Percentiles rank a stretch among this genome's conserved stretches.
These are phyloP conservation scores for Simalia tracyae DNA, from an alignment of 2,797 vertebrate species.

Conservation along the genomic window DNA sequence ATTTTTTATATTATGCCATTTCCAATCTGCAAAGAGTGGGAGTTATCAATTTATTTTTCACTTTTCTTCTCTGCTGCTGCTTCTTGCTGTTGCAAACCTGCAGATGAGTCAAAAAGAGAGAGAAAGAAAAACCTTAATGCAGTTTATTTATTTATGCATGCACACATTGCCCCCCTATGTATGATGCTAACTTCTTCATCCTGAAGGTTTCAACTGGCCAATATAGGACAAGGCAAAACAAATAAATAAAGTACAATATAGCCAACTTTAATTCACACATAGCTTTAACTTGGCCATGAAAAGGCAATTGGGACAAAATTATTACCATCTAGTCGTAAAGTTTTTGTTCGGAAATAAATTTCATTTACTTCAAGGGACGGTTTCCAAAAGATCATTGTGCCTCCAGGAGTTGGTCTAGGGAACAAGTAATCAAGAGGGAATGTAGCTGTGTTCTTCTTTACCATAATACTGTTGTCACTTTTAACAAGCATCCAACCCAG, in stretches of 20 bases:
- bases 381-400: not conserved
- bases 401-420: not conserved
- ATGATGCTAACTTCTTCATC: not conserved
- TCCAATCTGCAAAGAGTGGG: not conserved
- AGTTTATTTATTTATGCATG: not conserved
- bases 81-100: not conserved
- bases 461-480: not conserved
- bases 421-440: not conserved
- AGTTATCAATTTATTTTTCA: not conserved
- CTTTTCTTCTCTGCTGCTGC: not conserved
- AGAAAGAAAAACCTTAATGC: not conserved
- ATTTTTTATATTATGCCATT: not conserved
- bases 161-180: not conserved
- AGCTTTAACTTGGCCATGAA: not conserved
- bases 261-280: not conserved
- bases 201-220: not conserved
- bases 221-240: not conserved
- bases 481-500: not conserved
- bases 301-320: not conserved
- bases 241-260: not conserved
- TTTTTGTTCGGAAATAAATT: not conserved
- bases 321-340: not conserved
- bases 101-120: not conserved
- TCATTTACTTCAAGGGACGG: not conserved
- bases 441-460: not conserved